phyloP scores from a whole-genome alignment of 2,797 vertebrate species.

The Gymnocypris eckloni region DNA sequence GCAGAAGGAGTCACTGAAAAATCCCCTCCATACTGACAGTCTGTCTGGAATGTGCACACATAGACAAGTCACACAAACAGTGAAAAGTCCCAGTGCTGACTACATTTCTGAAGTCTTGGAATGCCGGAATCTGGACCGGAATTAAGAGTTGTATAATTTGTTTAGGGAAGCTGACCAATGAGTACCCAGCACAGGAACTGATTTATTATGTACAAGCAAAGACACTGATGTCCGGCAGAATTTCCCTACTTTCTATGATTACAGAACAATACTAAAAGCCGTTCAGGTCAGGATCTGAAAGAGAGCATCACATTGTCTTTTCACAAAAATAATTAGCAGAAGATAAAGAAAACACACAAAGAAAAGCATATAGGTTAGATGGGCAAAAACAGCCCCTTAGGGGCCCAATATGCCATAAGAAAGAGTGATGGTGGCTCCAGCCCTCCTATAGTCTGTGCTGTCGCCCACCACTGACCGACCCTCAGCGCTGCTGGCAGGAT shows the following conservation, averaged over 20 bases:
- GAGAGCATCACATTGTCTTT: not conserved
- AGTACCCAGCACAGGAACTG: not conserved
- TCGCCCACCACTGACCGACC: conserved; percentile 38
- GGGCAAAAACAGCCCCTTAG: conserved; percentile 40
- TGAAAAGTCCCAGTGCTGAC: not conserved
- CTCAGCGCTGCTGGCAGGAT: conserved; percentile 26
- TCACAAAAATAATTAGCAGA: not conserved
- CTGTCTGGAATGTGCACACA: not conserved
- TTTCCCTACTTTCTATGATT: not conserved
- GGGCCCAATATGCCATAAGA: conserved; percentile 39
- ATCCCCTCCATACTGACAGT: not conserved
- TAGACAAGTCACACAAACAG: not conserved
- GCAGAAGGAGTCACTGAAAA: not conserved
- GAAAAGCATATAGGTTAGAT: conserved; percentile 19
- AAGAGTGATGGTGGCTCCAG: conserved; percentile 58
- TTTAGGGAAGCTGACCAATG: not conserved
- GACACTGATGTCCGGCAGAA: not conserved
- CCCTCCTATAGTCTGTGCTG: conserved; percentile 45
- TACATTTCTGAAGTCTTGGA: not conserved
- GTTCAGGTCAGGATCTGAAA: not conserved
- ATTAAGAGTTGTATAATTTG: not conserved
- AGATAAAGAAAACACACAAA: not conserved
- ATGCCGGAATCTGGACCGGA: not conserved
- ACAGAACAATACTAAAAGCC: not conserved
- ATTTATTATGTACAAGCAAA: not conserved